Evolutionary conservation across 2,113 vertebrate genomes (phyloP), one percentile per base, ranked within the genome.

Genomic region (Podocnemis expansa): DNA sequence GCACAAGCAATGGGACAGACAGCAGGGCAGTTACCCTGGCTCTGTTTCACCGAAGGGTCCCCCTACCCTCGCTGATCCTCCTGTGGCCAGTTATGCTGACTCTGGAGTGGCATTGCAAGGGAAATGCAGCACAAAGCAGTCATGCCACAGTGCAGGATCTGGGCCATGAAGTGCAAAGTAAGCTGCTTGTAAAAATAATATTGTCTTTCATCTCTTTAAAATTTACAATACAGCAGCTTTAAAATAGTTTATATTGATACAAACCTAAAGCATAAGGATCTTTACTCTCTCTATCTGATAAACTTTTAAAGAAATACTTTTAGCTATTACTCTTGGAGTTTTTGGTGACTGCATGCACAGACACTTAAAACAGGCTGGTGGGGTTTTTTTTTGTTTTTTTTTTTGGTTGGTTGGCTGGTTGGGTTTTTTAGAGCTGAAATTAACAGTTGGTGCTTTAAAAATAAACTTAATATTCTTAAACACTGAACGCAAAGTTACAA

Each of bases 221-320:
- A 93, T 97, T 97, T 96, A 96, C 97, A 98, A 97, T 97, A 97
- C 95, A 97, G 95, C 96, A 96, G 73, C 49, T 97, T 94, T 79
- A 91, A 98, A 98, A 98, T 97, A 98, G 96, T 90, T 96, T 97
- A 93, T 97, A 96, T 97, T 97, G 97, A 98, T 98, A 97, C 93
- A 88, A 97, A 97, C 84, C 43, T 96, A 96, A 82, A 93, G 96
- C 80, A 93, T 96, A 97, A 96, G 90, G 90, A 96, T 97, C 93
- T 96, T 98, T 96, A 93, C 97, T 93, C 95, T 97, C 96, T 94
- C 8, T 91, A 96, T 97, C 85, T 91, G 91, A 96, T 97, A 96
- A 54, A 97, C 43, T 97, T 97, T 94, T 97, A 96, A 98, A 98
- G 98, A 98, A 98, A 98, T 97, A 98, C 91, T 95, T 98, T 95